Base-by-base conservation (phyloP, 2,797 vertebrate genomes). In the Sciurus vulgaris region DNA sequence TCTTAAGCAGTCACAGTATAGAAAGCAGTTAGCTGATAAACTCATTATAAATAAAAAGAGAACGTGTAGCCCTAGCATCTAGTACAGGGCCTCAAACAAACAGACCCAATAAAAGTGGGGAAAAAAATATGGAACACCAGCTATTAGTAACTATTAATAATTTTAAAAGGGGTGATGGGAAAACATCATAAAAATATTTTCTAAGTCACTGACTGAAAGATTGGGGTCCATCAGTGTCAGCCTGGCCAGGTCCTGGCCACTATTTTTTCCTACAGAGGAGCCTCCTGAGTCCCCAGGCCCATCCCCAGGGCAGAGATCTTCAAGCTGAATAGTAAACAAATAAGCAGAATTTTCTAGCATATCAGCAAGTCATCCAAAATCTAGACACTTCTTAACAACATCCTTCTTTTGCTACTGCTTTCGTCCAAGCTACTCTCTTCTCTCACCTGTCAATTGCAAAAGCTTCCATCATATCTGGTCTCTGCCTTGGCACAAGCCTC, bases 141-240 rank as follows among this genome's bases (percentile, higher is more conserved):
- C 74, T 74, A 74, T 51, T n/a, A 61, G 24, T 41, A 77, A 26
- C 38, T 35, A 51, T 30, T 7, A 77, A 28, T 78, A 63, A 73
- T 44, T 26, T 61, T 63, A 77, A 72, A 77, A 70, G 20, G 17
- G 10, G 72, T 18, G 38, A 17, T 59, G 54, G 76, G 30, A 67
- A 91, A 59, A 18, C 67, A 72, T 61, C 17, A 78, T 61, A 51
- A 65, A 91, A 33, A 56, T 90, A n/a, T 79, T 92, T 94, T 72
- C 85, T 81, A 96, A 89, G 41, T 81, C 74, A 86, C 44, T 63
- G 24, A 30, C 33, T 28, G n/a, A 69, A 92, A 78, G 89, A 61
- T 28, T 69, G 7, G 28, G 3, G 7, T 81, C 26, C 22, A 35
- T 72, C 30, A 49, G 44, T 17, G 8, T 65, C 35, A 85, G 33